A percentile compares a stretch with the other conserved stretches of the same genome.
Evolutionary conservation across 2,113 vertebrate genomes (phyloP).

Genomic region (Phalacrocorax aristotelis): DNA sequence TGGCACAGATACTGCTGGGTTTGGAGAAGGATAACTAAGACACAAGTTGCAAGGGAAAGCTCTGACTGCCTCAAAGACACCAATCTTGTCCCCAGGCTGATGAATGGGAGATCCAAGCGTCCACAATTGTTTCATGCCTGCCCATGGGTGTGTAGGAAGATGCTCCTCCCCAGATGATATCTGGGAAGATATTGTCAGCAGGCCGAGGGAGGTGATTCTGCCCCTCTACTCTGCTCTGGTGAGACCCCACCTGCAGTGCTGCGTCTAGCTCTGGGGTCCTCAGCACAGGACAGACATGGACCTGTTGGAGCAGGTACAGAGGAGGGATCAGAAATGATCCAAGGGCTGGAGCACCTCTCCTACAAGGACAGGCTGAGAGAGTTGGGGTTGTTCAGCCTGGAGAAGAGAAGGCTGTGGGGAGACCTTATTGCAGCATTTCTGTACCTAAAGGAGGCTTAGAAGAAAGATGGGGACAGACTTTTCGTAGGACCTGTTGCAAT

Average conservation of each 20-base stretch:
- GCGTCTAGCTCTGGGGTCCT: background rate
- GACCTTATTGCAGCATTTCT: too few relatives aligned
- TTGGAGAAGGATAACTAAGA: background rate
- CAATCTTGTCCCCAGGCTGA: fast-evolving
- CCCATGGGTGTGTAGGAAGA: background rate
- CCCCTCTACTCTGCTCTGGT: fast-evolving
- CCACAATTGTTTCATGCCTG: background rate
- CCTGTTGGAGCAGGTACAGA: too few relatives aligned
- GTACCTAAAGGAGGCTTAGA: too few relatives aligned
- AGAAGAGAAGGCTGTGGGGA: too few relatives aligned
- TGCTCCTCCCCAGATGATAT: background rate
- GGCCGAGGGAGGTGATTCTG: fast-evolving
- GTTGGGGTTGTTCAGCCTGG: too few relatives aligned
- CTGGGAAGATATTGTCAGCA: background rate
- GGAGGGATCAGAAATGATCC: too few relatives aligned
- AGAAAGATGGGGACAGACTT: too few relatives aligned
- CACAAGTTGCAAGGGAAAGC: background rate
- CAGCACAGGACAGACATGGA: fast-evolving
- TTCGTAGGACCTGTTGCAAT: too few relatives aligned
- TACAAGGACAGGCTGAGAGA: too few relatives aligned
- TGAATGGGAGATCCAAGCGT: background rate
- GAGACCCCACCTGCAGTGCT: fast-evolving
- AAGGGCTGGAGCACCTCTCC: too few relatives aligned
- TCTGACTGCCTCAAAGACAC: background rate
- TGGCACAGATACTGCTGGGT: background rate